phyloP scores from a whole-genome alignment of 2,888 invertebrate genomes.

The Timema cristinae region DNA sequence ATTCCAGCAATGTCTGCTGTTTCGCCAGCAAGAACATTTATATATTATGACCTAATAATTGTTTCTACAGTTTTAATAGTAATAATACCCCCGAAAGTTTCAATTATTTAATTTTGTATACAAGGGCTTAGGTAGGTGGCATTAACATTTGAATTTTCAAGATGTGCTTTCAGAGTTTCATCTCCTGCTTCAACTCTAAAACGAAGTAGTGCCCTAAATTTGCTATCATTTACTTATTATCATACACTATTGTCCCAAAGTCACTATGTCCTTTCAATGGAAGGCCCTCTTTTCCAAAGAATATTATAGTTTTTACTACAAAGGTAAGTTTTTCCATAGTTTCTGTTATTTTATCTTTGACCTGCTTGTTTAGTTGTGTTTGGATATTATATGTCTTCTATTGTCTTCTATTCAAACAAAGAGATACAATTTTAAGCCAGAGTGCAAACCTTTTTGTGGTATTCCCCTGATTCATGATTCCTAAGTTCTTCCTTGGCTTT shows the following conservation, averaged over 20 bases:
- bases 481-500: constrained; percentile 1
- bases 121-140: too few species aligned
- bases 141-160: too few species aligned
- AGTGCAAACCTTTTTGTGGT: constrained; percentile 2
- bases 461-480: constrained; percentile 7
- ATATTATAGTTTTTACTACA: constrained; percentile 8
- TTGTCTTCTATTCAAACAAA: constrained; percentile 1
- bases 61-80: too few species aligned
- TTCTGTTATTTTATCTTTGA: constrained; percentile 2
- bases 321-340: constrained; percentile 4
- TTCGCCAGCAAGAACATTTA: too few species aligned
- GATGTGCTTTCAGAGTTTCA: too few species aligned
- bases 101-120: too few species aligned
- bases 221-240: background rate
- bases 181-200: too few species aligned
- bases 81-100: too few species aligned
- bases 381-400: background rate
- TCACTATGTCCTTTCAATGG: background rate
- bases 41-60: too few species aligned
- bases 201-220: too few species aligned
- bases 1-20: too few species aligned
- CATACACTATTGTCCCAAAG: background rate
- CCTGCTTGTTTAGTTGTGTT: background rate
- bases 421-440: constrained; percentile 3
- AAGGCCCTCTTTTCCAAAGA: background rate